phyloP scores from a whole-genome alignment of 2,797 vertebrate genomes.

The Eospalax fontanierii region DNA sequence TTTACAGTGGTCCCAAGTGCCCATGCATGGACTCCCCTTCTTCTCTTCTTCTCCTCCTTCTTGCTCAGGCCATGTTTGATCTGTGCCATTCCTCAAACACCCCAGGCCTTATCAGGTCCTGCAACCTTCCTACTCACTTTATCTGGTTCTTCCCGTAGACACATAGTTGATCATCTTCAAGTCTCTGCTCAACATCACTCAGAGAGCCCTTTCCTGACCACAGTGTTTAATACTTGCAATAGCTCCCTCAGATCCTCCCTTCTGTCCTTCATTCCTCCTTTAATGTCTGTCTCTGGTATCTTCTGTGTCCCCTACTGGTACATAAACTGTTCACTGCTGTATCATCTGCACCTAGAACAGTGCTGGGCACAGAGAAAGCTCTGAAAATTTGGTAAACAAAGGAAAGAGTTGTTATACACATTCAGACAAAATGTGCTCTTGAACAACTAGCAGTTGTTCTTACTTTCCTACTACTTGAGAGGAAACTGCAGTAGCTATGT shows the following conservation, averaged over 20 bases:
- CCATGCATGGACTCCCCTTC: neutral
- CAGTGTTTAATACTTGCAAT: neutral
- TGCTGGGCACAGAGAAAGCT: neutral
- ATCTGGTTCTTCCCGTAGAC: neutral
- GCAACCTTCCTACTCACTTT: neutral
- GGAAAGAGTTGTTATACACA: neutral
- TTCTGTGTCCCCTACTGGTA: neutral
- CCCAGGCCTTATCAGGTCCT: neutral
- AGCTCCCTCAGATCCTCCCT: neutral
- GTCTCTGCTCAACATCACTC: neutral
- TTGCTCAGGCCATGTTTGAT: neutral
- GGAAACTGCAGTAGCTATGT: neutral
- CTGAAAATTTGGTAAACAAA: neutral
- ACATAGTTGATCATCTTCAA: neutral
- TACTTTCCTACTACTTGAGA: too few relatives aligned
- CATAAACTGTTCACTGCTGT: neutral
- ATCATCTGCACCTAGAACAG: neutral
- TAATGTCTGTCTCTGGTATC: neutral
- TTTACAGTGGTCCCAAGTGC: neutral
- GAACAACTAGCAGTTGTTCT: constrained; percentile 47
- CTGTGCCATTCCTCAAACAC: neutral
- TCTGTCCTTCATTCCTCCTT: neutral
- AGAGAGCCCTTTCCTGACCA: neutral
- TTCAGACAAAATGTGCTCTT: neutral
- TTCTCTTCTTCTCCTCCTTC: neutral